Evolutionary conservation across 2,113 vertebrate genomes (phyloP).

Genomic region (Microcebus murinus): DNA sequence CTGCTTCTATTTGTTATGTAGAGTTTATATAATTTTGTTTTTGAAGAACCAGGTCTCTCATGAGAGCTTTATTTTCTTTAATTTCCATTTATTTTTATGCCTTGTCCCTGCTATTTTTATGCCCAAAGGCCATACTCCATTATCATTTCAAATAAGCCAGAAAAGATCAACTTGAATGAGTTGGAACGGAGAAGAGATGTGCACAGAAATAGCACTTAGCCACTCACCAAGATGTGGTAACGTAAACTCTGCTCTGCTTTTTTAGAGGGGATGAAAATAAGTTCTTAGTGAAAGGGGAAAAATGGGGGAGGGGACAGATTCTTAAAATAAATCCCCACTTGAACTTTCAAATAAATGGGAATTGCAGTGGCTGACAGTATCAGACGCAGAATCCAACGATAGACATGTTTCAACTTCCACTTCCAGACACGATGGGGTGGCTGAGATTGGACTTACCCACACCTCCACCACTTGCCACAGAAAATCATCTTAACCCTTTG

Average conservation of each 20-base stretch:
- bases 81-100: constrained; percentile 35
- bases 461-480: neutral
- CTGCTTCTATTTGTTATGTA: neutral
- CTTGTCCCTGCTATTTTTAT: neutral
- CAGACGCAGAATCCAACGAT: no score
- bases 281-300: neutral
- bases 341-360: neutral
- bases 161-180: neutral
- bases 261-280: neutral
- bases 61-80: neutral
- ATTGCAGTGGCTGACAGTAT: neutral
- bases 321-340: neutral
- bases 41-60: neutral
- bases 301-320: no score
- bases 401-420: neutral
- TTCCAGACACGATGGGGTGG: neutral
- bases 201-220: neutral
- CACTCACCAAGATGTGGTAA: neutral
- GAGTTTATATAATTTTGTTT: neutral
- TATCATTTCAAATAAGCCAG: constrained; percentile 8
- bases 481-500: neutral
- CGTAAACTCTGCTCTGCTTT: neutral
- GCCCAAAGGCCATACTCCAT: neutral
- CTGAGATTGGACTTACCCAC: neutral
- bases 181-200: neutral